Evolutionary conservation across 2,797 vertebrate genomes (phyloP).

Genomic region (Cossypha dichroa): DNA sequence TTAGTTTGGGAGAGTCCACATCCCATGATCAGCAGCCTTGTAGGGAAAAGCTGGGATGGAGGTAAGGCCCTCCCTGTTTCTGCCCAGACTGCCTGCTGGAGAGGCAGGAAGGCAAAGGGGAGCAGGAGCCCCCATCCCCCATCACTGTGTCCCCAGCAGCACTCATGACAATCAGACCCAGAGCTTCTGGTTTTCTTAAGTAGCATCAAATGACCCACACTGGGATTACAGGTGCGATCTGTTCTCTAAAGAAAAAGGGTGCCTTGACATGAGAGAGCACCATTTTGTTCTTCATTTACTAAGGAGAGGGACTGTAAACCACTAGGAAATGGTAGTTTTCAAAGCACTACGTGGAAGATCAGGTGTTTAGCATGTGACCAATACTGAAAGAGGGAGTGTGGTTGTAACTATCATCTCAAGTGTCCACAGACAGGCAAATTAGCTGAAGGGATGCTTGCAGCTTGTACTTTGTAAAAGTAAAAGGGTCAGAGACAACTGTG

Average conservation of each 20-base stretch:
- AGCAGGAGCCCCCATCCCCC: accelerated
- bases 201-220: background rate
- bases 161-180: background rate
- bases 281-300: background rate
- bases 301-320: background rate
- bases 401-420: background rate
- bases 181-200: background rate
- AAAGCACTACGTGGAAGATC: background rate
- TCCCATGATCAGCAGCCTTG: accelerated
- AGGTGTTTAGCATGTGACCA: background rate
- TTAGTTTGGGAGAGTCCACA: background rate
- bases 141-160: background rate
- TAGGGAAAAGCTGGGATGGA: background rate
- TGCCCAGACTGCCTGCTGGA: background rate
- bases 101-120: background rate
- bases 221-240: background rate
- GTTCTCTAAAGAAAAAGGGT: background rate
- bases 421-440: background rate
- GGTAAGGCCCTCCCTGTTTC: accelerated
- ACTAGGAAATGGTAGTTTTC: background rate
- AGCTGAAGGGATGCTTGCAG: background rate
- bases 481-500: background rate
- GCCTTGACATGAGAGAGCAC: background rate
- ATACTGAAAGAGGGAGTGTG: background rate
- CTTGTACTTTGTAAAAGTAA: background rate